Evolutionary conservation across 2,797 vertebrate species (phyloP), one percentile per base, ranked within the genome.

Genomic region (Galago senegalensis): DNA sequence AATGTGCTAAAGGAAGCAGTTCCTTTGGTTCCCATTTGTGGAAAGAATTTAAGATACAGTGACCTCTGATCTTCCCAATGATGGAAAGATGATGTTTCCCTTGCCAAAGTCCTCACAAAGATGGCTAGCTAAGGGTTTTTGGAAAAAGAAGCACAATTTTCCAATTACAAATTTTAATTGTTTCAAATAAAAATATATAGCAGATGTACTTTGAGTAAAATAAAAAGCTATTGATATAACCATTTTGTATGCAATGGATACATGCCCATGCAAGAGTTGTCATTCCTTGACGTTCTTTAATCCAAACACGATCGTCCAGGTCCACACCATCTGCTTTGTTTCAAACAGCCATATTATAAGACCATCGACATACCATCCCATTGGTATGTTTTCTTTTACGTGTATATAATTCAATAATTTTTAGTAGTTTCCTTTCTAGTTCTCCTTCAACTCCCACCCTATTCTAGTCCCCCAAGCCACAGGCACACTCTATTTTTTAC

Each of bases 291-390:
- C 53, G 40, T 91, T 91, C 80, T 88, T 93, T 53, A 53, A 80
- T 4, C 67, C 79, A 88, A 91, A 63, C 17, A 61, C 31, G 84
- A 14, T 75, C 40, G 60, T 84, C 82, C 56, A 76, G 77, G 90
- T 77, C 77, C 27, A 81, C 29, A 73, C 82, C 73, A 94, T 94
- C 90, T 97, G 93, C 79, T 94, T 80, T 53, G 20, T 72, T 91
- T 93, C 83, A 90, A 90, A 69, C 3, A 93, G 49, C 37, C 63
- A 90, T 80, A 67, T 67, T 93, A 72, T 80, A 82, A 75, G 70
- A 49, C 56, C 73, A 90, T 80, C 84, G 90, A 70, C 65, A n/a
- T 82, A 43, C 23, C n/a, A 34, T 49, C 60, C 81, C 79, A 43
- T 58, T 43, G 76, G 60, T 34, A 81, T 9, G 3, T 72, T 92